A percentile compares a stretch with the other conserved stretches of the same genome.
Conservation (phyloP, 2,888 invertebrate species). For the Cremastinae sp. region DNA sequence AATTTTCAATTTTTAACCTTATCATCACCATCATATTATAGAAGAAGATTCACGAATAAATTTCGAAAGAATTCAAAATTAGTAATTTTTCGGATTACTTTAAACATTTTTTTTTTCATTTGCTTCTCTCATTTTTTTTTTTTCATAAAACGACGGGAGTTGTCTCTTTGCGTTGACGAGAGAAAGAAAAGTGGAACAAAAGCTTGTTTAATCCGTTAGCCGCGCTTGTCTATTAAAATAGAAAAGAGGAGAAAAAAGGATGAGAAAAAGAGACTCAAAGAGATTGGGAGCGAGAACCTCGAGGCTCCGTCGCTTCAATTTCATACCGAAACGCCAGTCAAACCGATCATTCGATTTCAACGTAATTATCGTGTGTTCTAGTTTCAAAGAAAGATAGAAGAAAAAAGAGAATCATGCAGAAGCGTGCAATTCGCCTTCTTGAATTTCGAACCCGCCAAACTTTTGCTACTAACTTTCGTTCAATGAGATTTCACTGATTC, state of each 20-base stretch:
- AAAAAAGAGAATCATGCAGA: slow-evolving; percentile 14
- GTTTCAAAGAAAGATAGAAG: slow-evolving; percentile 15
- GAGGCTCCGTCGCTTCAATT: slow-evolving; percentile 1
- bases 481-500: too few relatives aligned
- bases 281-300: slow-evolving; percentile 32
- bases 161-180: not conserved
- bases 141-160: slow-evolving; percentile 6
- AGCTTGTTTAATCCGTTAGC: slow-evolving; percentile 28
- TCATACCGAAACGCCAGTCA: slow-evolving; percentile 7
- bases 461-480: too few relatives aligned
- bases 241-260: too few relatives aligned
- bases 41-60: too few relatives aligned
- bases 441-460: too few relatives aligned
- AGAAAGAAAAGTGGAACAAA: slow-evolving; percentile 42
- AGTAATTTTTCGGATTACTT: too few relatives aligned
- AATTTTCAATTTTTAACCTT: too few relatives aligned
- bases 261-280: slow-evolving; percentile 30
- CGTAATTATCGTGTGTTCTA: slow-evolving; percentile 15
- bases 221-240: slow-evolving; percentile 41
- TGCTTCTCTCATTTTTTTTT: too few relatives aligned
- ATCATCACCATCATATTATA: too few relatives aligned
- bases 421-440: not conserved
- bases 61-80: too few relatives aligned
- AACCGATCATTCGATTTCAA: slow-evolving; percentile 15
- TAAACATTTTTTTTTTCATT: too few relatives aligned